Evolutionary conservation across 2,113 vertebrate species (phyloP), one percentile per base, ranked within the genome.

Genomic region (Phylloscopus trochiloides): DNA sequence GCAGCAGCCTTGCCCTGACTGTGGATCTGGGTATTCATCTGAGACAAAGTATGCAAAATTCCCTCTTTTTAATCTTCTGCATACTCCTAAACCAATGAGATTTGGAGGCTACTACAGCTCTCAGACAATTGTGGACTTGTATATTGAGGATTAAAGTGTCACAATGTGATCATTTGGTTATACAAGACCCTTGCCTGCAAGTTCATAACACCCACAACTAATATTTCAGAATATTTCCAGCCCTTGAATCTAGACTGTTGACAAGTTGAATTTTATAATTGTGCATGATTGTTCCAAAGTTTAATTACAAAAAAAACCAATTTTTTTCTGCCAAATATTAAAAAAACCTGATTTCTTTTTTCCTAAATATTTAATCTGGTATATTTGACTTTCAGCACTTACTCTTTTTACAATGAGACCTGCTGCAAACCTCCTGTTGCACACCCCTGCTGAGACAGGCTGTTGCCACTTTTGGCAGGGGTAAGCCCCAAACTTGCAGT

Each of bases 401-500:
- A 50, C 3, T 63, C 15, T 42, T 85, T 50, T 45, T 48, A 51
- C 26, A 54, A 4, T 1, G 12, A 52, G 24, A 52, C 10, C n/a
- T 19, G 12, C 29, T 70, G 48, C 54, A 82, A 54, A n/a, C 21
- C 17, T 54, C 4, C 0, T 1, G 0, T 58, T 14, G 17, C n/a
- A 74, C 7, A 3, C 34, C 24, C 36, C 18, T 36, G 17, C 66
- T 42, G 32, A 54, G 48, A 55, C 21, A 51, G 22, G 4, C 26
- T 57, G 8, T 16, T 81, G 52, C 48, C 8, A 1, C 74, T 11
- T 79, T 65, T 36, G 36, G 42, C 47, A 62, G 67, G 25, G 55
- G 51, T 45, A 42, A 70, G 50, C 9, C 51, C 36, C 54, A 90
- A 61, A 26, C 47, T 34, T 68, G 32, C 3, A 0, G 20, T 17